Evolutionary conservation across 2,113 vertebrate species (phyloP).

Genomic region (Empidonax traillii): DNA sequence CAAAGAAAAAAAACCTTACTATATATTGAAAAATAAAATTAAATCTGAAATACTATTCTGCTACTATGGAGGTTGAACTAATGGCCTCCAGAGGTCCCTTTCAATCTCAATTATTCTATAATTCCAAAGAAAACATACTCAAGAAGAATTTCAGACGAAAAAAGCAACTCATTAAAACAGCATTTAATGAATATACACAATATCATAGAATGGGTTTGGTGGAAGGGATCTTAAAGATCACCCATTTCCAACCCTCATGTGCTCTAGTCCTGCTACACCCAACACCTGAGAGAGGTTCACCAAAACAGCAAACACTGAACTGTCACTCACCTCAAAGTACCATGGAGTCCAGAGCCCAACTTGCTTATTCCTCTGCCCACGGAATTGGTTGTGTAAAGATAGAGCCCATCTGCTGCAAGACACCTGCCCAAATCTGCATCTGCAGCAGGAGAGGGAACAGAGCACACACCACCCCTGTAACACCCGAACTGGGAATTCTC

Average conservation of each 20-base stretch:
- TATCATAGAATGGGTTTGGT: not conserved
- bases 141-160: not conserved
- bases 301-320: not conserved
- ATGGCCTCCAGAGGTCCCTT: not conserved
- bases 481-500: not conserved
- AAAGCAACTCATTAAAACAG: not conserved
- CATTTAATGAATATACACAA: not conserved
- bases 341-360: slow-evolving; percentile 94
- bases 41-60: not conserved
- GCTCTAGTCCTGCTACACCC: not conserved
- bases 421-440: slow-evolving; percentile 96
- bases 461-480: not conserved
- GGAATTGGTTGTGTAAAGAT: slow-evolving; percentile 96
- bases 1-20: not conserved
- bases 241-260: not conserved
- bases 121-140: not conserved
- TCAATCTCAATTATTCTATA: not conserved
- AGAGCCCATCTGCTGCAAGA: slow-evolving; percentile 93
- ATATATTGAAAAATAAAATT: not conserved
- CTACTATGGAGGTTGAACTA: not conserved
- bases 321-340: slow-evolving; percentile 90
- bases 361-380: slow-evolving; percentile 97
- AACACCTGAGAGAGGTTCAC: not conserved
- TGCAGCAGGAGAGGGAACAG: slow-evolving; percentile 62
- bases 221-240: not conserved